Percentiles rank a stretch among this genome's conserved stretches.
phyloP scores from a whole-genome alignment of 1,140 invertebrate genomes.

The Spodoptera litura region DNA sequence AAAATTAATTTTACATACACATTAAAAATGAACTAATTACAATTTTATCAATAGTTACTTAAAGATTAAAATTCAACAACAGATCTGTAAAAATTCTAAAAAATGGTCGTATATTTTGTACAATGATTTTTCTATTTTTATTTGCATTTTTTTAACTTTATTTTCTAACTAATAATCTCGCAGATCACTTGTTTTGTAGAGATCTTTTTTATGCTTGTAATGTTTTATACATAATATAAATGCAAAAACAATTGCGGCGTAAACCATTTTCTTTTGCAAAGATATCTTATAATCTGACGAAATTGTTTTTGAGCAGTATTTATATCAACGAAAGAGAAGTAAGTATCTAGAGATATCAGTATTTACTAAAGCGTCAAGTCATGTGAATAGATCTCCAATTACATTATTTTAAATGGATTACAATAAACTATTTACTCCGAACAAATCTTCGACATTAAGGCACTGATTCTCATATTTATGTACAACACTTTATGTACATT shows the following conservation, averaged over 20 bases:
- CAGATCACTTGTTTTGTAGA: constrained; percentile 47
- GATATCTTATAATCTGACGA: too few species aligned
- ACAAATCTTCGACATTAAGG: constrained; percentile 29
- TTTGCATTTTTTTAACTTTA: constrained; percentile 46
- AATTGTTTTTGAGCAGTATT: too few species aligned
- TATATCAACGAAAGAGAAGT: too few species aligned
- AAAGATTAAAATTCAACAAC: constrained; percentile 60
- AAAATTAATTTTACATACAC: constrained; percentile 38
- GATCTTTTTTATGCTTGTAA: constrained; percentile 26
- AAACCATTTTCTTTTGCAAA: too few species aligned
- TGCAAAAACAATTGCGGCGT: too few species aligned
- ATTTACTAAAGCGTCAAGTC: too few species aligned
- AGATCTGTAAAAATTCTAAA: constrained; percentile 75
- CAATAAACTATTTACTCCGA: constrained; percentile 21
- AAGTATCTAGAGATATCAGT: too few species aligned
- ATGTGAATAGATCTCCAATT: constrained; percentile 21
- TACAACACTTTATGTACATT: constrained; percentile 42
- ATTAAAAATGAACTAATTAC: constrained; percentile 54
- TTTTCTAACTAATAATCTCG: constrained; percentile 75
- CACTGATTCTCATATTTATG: constrained; percentile 39
- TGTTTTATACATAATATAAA: not conserved
- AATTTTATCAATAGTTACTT: constrained; percentile 51
- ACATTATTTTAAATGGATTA: constrained; percentile 9
- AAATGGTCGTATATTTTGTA: constrained; percentile 73
- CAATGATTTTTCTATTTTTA: constrained; percentile 48